These are phyloP conservation scores for Labrus mixtus DNA, from an alignment of 2,113 vertebrate genomes.

Conservation along the genomic window DNA sequence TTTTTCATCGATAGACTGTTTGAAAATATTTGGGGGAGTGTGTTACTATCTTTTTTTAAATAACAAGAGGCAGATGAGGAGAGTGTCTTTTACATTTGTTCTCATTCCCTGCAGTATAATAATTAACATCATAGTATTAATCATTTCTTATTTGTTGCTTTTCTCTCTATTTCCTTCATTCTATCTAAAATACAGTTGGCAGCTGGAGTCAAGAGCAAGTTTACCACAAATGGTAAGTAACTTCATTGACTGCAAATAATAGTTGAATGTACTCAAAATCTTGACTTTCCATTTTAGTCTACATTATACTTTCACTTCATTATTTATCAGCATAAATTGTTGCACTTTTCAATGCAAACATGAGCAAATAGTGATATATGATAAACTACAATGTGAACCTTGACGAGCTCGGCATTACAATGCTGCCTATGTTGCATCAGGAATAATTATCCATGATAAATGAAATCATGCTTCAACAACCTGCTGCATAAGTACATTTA, in stretches of 20 bases:
- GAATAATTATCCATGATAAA: too few relatives aligned
- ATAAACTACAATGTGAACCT: not conserved
- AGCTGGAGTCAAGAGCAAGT: conserved; percentile 74
- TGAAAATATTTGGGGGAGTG: not conserved
- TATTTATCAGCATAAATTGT: too few relatives aligned
- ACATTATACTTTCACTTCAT: too few relatives aligned
- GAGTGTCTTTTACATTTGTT: not conserved
- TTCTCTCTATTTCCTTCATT: not conserved
- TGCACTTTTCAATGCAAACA: not conserved
- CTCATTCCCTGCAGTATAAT: not conserved
- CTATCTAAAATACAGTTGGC: conserved; percentile 61
- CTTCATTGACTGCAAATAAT: not conserved
- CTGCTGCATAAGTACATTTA: too few relatives aligned
- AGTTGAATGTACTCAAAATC: too few relatives aligned
- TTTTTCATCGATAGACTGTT: not conserved
- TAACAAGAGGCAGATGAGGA: not conserved
- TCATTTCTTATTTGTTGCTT: not conserved
- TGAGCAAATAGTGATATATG: too few relatives aligned
- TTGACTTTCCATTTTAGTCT: too few relatives aligned
- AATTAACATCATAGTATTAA: not conserved
- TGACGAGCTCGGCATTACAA: not conserved
- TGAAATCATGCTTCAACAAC: too few relatives aligned
- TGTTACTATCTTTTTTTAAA: not conserved
- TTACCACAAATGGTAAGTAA: conserved; percentile 74
- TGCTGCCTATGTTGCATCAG: too few relatives aligned